Conservation (phyloP, 2,797 vertebrate genomes). For the Geotrypetes seraphini region DNA sequence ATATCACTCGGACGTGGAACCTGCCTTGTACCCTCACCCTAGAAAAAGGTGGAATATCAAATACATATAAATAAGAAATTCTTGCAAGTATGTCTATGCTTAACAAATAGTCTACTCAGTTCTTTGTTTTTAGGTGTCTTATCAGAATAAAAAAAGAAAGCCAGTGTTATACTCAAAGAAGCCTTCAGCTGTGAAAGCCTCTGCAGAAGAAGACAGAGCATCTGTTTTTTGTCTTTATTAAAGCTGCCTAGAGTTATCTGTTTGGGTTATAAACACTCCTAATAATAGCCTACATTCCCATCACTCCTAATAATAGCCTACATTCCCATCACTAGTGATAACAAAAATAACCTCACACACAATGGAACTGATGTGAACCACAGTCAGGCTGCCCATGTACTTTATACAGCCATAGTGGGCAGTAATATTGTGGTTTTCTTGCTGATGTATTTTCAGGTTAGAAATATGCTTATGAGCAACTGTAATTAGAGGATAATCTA, state of each 20-base stretch:
- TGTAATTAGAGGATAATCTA: conserved; percentile 3
- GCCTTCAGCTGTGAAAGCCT: fast-evolving
- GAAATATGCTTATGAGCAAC: not conserved
- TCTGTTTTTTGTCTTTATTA: not conserved
- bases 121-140: not conserved
- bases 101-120: not conserved
- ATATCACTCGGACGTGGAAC: too few species aligned
- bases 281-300: conserved; percentile 7
- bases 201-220: not conserved
- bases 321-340: not conserved
- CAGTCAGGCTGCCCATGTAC: conserved; percentile 11
- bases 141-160: not conserved
- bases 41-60: too few species aligned
- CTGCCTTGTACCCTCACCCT: too few species aligned
- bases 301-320: conserved; percentile 9
- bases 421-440: not conserved
- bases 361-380: conserved; percentile 4
- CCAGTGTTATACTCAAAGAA: too few species aligned
- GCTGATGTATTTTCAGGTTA: conserved; percentile 10
- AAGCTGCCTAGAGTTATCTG: not conserved
- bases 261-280: conserved; percentile 1
- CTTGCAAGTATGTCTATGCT: too few species aligned
- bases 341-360: not conserved
- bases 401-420: not conserved
- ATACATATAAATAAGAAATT: too few species aligned